A percentile compares a stretch with the other conserved stretches of the same genome.
Evolutionary conservation across 2,113 vertebrate genomes (phyloP).

Genomic region (Cheilinus undulatus): DNA sequence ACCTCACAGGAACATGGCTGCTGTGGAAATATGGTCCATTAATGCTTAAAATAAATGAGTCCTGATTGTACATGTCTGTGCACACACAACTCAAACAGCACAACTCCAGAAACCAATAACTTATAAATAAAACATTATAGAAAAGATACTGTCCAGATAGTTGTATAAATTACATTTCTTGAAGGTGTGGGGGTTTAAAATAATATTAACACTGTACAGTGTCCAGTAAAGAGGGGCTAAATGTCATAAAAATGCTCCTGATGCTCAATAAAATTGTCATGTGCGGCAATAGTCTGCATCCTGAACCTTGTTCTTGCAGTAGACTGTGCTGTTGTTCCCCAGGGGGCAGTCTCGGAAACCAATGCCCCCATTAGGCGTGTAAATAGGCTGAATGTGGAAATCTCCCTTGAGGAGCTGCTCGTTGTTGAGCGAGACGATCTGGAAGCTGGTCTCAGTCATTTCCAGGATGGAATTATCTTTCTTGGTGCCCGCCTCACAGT

Average conservation of each 20-base stretch:
- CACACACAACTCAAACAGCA: conserved; percentile 90
- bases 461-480: conserved; percentile 99
- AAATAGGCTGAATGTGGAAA: conserved; percentile 98
- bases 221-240: conserved; percentile 47
- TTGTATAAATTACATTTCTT: conserved; percentile 90
- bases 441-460: conserved; percentile 99
- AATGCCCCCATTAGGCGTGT: conserved; percentile 97
- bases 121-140: conserved; percentile 93
- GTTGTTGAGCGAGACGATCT: conserved; percentile 99
- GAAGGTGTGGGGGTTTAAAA: conserved; percentile 68
- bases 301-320: conserved; percentile 94
- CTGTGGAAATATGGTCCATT: too few relatives aligned
- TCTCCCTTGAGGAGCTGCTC: conserved; percentile 99
- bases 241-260: conserved; percentile 74
- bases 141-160: conserved; percentile 92
- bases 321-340: conserved; percentile 96
- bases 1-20: too few relatives aligned
- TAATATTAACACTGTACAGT: conserved; percentile 77
- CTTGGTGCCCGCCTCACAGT: conserved; percentile 98
- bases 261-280: conserved; percentile 84
- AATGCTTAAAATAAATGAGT: conserved; percentile 61
- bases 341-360: conserved; percentile 97
- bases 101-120: conserved; percentile 91
- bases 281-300: conserved; percentile 91
- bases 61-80: conserved; percentile 87